These are phyloP conservation scores for Antedon mediterranea DNA, from an alignment of 53 echinoderm and acorn worm species.

Conservation along the genomic window DNA sequence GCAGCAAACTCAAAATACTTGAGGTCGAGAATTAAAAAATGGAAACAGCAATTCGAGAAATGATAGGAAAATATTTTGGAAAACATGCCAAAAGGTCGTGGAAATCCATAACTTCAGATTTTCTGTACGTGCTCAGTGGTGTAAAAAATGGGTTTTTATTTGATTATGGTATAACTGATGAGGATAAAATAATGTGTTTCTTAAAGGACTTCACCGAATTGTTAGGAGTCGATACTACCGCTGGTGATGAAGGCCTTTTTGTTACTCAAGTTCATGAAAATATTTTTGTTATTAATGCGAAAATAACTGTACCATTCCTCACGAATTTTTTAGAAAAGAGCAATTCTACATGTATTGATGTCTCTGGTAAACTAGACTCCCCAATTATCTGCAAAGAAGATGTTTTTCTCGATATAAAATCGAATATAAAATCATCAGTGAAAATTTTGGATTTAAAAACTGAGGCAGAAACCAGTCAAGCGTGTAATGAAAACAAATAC, in stretches of 20 bases:
- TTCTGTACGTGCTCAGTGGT: slow-evolving; percentile 33
- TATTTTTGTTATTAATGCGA: background rate
- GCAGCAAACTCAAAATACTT: background rate
- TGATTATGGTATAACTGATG: slow-evolving; percentile 34
- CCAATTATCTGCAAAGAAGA: slow-evolving; percentile 14
- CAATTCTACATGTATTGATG: slow-evolving; percentile 18
- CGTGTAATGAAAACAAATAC: too few species aligned
- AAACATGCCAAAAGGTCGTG: slow-evolving; percentile 29
- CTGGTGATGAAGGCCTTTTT: background rate
- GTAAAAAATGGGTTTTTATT: slow-evolving; percentile 65
- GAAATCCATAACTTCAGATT: slow-evolving; percentile 26
- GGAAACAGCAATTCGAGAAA: background rate
- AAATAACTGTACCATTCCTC: background rate
- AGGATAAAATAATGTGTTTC: slow-evolving; percentile 6
- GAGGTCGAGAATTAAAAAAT: background rate
- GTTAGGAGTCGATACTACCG: background rate
- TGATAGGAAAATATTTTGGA: slow-evolving; percentile 9
- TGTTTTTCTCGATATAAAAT: background rate
- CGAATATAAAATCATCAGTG: background rate
- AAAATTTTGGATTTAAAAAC: background rate
- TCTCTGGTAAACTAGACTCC: slow-evolving; percentile 18
- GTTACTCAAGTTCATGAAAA: background rate
- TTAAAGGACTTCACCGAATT: background rate
- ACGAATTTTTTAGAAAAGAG: background rate
- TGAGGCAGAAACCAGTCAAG: background rate